Evolutionary conservation across 2,888 invertebrate genomes (phyloP).

Genomic region (Scaeva pyrastri): DNA sequence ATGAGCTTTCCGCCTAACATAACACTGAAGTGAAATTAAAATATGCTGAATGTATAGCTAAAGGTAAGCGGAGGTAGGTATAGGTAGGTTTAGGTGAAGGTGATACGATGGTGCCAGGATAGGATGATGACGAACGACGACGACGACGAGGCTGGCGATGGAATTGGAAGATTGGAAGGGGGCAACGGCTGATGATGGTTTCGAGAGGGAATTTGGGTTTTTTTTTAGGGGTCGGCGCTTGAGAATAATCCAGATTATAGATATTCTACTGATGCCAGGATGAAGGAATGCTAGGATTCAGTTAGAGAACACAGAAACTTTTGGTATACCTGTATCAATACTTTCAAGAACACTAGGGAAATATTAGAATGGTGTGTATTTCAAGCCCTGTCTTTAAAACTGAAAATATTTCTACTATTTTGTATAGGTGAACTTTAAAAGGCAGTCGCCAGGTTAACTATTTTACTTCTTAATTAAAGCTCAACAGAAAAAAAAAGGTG

Average conservation of each 20-base stretch:
- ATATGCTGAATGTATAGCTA: constrained; percentile 17
- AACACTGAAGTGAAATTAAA: constrained; percentile 72
- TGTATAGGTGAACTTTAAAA: too few species aligned
- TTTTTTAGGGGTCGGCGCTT: constrained; percentile 24
- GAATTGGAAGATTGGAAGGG: not conserved
- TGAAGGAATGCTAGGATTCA: constrained; percentile 8
- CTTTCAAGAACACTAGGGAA: not conserved
- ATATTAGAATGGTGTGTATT: too few species aligned
- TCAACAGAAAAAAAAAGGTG: too few species aligned
- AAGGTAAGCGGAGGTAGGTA: too few species aligned
- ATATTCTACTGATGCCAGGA: not conserved
- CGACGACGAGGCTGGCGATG: too few species aligned
- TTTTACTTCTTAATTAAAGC: too few species aligned
- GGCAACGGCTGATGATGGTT: not conserved
- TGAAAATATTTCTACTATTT: too few species aligned
- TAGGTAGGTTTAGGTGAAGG: not conserved
- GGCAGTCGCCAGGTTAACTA: too few species aligned
- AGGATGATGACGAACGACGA: not conserved
- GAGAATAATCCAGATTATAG: constrained; percentile 28
- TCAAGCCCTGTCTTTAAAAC: too few species aligned
- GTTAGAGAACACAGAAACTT: constrained; percentile 9
- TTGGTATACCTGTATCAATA: not conserved
- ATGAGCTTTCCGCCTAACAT: constrained; percentile 76
- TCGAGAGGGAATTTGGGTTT: constrained; percentile 10
- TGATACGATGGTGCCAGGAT: not conserved